phyloP scores from a whole-genome alignment of 2,113 vertebrate species.

The Nycticryphes semicollaris region DNA sequence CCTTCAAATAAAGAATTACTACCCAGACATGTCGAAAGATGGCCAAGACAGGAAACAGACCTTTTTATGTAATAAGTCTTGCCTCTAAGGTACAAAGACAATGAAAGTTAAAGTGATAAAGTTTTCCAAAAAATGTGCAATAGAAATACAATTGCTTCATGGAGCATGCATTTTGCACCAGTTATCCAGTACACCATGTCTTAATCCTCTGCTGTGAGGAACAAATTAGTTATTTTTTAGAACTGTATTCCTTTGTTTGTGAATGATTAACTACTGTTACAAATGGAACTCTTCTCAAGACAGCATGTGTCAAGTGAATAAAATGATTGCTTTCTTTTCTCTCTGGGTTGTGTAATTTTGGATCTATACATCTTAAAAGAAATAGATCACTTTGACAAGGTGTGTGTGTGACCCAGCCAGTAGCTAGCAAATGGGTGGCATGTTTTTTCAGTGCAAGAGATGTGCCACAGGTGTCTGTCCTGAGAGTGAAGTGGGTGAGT shows the following conservation, averaged over 20 bases:
- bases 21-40: background rate
- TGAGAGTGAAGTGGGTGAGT: background rate
- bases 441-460: background rate
- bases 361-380: background rate
- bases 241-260: constrained; percentile 1
- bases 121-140: background rate
- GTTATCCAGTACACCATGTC: background rate
- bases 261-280: constrained; percentile 48
- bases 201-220: background rate
- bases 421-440: background rate
- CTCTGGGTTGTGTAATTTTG: background rate
- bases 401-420: background rate
- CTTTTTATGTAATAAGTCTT: background rate
- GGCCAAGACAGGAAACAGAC: background rate
- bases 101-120: background rate
- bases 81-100: background rate
- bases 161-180: background rate
- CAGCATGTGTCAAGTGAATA: background rate
- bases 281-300: constrained; percentile 12
- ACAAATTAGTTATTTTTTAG: constrained; percentile 15
- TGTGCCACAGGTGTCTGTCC: background rate
- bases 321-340: background rate
- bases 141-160: background rate
- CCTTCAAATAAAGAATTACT: background rate
- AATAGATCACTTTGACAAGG: background rate